phyloP scores from a whole-genome alignment of 2,888 invertebrate genomes.

The Lithophane semibrunnea region DNA sequence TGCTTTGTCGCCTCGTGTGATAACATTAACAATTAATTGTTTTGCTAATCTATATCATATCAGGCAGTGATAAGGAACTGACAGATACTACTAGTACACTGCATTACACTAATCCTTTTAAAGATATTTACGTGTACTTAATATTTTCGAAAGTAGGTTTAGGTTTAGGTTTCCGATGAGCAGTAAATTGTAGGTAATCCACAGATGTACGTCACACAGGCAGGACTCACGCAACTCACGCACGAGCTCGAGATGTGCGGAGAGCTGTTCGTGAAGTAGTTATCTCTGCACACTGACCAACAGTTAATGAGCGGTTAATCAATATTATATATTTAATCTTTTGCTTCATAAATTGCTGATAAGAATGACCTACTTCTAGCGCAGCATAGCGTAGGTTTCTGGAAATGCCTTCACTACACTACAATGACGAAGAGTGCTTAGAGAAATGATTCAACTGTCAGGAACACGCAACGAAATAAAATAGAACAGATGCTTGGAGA shows the following conservation, averaged over 20 bases:
- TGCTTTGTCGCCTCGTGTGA: constrained; percentile 16
- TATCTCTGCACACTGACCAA: not conserved
- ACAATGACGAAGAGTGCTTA: not conserved
- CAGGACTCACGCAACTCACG: too few species aligned
- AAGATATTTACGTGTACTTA: not conserved
- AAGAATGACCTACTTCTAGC: too few species aligned
- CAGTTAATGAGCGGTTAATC: constrained; percentile 9
- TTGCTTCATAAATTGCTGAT: not conserved
- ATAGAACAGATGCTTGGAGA: not conserved
- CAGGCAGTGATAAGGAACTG: constrained; percentile 26
- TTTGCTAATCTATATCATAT: constrained; percentile 30
- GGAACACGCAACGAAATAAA: not conserved
- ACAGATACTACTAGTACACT: constrained; percentile 24
- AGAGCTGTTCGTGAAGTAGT: too few species aligned
- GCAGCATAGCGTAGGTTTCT: not conserved
- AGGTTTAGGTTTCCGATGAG: not conserved
- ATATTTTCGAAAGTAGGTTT: too few species aligned
- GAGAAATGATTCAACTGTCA: not conserved
- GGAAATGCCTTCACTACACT: too few species aligned
- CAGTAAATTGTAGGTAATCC: not conserved
- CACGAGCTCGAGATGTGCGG: not conserved
- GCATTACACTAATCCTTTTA: constrained; percentile 29
- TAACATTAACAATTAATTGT: constrained; percentile 18
- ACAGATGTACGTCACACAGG: not conserved
- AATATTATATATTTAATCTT: not conserved